Conservation (phyloP, 2,888 invertebrate genomes). For the Tuta absoluta region DNA sequence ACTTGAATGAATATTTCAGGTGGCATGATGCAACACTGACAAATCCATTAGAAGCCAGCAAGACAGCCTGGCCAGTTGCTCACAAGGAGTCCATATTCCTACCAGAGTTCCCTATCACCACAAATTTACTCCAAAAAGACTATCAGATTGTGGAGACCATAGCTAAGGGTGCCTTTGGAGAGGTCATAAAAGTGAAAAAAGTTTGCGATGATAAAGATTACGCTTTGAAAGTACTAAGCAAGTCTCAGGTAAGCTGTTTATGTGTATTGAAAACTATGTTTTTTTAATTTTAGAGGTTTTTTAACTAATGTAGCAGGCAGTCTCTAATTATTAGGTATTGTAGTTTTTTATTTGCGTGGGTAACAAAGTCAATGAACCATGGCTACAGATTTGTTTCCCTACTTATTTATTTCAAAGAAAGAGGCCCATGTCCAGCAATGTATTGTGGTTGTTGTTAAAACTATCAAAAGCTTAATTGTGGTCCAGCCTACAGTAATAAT, state of each 20-base stretch:
- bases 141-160: slow-evolving; percentile 87
- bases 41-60: slow-evolving; percentile 80
- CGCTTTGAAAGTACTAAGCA: slow-evolving; percentile 93
- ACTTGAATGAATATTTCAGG: slow-evolving; percentile 60
- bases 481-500: too few species aligned
- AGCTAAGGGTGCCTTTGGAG: slow-evolving; percentile 95
- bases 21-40: slow-evolving; percentile 85
- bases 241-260: slow-evolving; percentile 83
- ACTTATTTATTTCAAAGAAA: too few species aligned
- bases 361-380: too few species aligned
- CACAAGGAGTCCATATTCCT: slow-evolving; percentile 91
- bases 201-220: slow-evolving; percentile 84
- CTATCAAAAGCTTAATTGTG: too few species aligned
- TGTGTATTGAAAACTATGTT: background rate
- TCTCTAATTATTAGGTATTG: too few species aligned
- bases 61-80: slow-evolving; percentile 92
- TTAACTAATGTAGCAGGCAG: too few species aligned
- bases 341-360: too few species aligned
- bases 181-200: slow-evolving; percentile 90
- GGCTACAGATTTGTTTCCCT: too few species aligned
- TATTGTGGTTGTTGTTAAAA: too few species aligned
- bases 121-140: slow-evolving; percentile 80
- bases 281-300: too few species aligned
- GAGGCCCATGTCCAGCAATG: too few species aligned
- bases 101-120: slow-evolving; percentile 91